Base-by-base conservation (phyloP, 1,140 invertebrate genomes). In the Zaprionus inermis region DNA sequence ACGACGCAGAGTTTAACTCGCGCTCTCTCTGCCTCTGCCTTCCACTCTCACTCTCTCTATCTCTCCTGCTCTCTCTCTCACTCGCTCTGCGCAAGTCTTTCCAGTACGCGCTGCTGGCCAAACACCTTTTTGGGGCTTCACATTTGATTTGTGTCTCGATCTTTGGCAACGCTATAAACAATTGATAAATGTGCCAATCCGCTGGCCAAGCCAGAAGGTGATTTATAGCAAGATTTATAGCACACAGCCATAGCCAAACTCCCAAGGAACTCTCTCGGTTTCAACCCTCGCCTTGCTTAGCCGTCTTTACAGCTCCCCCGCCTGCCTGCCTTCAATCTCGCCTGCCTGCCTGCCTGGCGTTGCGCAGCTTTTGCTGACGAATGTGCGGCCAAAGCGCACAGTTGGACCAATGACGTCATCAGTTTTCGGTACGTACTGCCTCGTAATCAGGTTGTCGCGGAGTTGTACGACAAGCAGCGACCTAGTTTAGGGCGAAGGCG, bases 321-420 rank as follows among this genome's bases (percentile, higher is more conserved):
- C 30, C 10, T 32, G 30, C 30, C 30, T 32, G 28, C n/a, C 28
- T 41, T 1, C n/a, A n/a, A n/a, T n/a, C n/a, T n/a, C n/a, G n/a
- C 20, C 20, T 14, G 9, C 14, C 28, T 38, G 30, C 30, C 30
- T 32, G 30, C 30, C 30, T 32, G 14, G 41, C 22, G n/a, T 55
- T 69, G 81, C 81, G 82, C 82, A 86, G 82, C 76, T 81, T 44
- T 81, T 79, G 52, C 59, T 49, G 55, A 49, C 79, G 80, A 84
- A 81, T 32, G 80, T 69, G 74, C 78, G 54, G 65, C 24, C 46
- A 83, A 84, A 74, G 80, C 74, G 72, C 63, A 83, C 28, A 69
- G 75, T 71, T 52, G 69, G 76, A 89, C 84, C 84, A 89, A 89
- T 89, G 84, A 89, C 84, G 84, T 89, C 84, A 89, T 79, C 77